Conservation (phyloP, 2,797 vertebrate genomes). For the Premnoplex brunnescens region DNA sequence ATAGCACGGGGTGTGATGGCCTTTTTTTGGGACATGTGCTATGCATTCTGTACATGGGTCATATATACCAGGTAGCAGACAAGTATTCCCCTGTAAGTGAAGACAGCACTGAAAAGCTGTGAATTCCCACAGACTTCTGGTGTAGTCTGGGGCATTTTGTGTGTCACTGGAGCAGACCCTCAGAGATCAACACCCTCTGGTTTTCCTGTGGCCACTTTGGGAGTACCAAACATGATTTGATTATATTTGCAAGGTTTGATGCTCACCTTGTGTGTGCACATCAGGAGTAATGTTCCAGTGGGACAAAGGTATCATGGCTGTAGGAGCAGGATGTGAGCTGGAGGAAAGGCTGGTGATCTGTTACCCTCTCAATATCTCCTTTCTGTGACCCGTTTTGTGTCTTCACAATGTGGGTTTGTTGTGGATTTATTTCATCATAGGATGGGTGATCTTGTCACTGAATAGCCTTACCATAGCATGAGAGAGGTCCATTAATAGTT, state of each 20-base stretch:
- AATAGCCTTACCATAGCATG: neutral
- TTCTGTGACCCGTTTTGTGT: neutral
- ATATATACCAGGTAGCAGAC: rapidly evolving
- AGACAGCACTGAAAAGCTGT: neutral
- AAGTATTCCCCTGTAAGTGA: rapidly evolving
- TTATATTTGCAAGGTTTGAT: neutral
- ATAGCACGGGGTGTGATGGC: neutral
- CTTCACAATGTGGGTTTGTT: neutral
- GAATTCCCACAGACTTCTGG: neutral
- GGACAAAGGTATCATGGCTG: rapidly evolving
- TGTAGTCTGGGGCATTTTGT: neutral
- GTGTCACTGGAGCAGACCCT: neutral
- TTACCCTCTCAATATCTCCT: neutral
- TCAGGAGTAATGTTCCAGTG: neutral
- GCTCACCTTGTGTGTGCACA: neutral
- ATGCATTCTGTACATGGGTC: rapidly evolving
- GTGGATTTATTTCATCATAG: neutral
- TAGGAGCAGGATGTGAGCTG: neutral
- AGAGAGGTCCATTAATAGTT: constrained; percentile 32
- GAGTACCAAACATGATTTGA: neutral
- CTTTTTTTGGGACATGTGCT: neutral
- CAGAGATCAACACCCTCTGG: neutral
- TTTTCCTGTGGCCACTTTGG: neutral
- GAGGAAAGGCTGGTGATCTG: neutral
- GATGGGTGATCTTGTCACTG: neutral